phyloP scores from a whole-genome alignment of 1,140 invertebrate genomes.

The Achatina immaculata region DNA sequence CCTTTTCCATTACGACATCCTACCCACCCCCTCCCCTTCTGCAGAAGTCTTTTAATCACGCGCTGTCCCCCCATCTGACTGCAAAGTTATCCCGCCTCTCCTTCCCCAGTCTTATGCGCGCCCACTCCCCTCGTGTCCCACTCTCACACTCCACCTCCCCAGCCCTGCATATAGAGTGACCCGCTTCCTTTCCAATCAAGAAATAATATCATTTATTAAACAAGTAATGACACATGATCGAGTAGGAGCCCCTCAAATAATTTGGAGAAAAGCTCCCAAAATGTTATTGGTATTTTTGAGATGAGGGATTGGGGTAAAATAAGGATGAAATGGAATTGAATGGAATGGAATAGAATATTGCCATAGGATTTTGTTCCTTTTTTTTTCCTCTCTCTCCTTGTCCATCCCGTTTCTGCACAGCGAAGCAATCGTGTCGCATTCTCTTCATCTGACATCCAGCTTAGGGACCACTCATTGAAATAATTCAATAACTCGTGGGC shows the following conservation, averaged over 20 bases:
- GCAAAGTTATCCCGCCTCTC: too few species aligned
- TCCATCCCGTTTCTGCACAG: not conserved
- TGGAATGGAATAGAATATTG: slow-evolving; percentile 22
- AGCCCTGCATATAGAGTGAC: slow-evolving; percentile 17
- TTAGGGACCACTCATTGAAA: slow-evolving; percentile 28
- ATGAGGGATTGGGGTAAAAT: not conserved
- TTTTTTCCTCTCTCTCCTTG: slow-evolving; percentile 19
- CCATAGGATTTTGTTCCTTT: not conserved
- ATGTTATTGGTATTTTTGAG: slow-evolving; percentile 11
- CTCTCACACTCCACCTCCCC: not conserved
- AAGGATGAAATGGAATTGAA: slow-evolving; percentile 7
- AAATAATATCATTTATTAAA: slow-evolving; percentile 34
- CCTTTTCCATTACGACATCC: too few species aligned
- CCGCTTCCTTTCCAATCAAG: slow-evolving; percentile 27
- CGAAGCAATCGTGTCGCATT: not conserved
- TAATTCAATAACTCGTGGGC: slow-evolving; percentile 29
- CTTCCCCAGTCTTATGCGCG: too few species aligned
- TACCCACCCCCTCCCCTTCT: too few species aligned
- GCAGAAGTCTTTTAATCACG: too few species aligned
- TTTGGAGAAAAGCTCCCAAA: slow-evolving; percentile 26
- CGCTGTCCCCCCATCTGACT: too few species aligned
- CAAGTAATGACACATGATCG: slow-evolving; percentile 33
- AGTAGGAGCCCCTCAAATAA: slow-evolving; percentile 13
- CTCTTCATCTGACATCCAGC: slow-evolving; percentile 11
- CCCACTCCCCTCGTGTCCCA: too few species aligned